These are phyloP conservation scores for Leptinotarsa texana DNA, from an alignment of 1,140 invertebrate species.

Conservation along the genomic window DNA sequence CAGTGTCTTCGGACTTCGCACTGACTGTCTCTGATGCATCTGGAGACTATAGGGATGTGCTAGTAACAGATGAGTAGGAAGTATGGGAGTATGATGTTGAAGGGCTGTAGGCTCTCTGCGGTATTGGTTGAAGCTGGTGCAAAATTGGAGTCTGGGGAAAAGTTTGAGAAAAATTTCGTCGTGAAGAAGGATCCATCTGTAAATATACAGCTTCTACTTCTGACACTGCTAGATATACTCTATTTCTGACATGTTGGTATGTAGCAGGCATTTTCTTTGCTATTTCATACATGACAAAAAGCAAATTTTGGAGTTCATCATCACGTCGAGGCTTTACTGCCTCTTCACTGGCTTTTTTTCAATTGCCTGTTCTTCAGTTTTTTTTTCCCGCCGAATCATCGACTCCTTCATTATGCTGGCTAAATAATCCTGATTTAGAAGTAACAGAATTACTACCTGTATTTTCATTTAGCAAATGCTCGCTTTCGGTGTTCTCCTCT, in stretches of 20 bases:
- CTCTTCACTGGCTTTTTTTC: background rate
- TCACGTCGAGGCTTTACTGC: background rate
- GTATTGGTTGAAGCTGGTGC: constrained; percentile 13
- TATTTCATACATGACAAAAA: constrained; percentile 8
- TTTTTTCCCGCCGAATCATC: background rate
- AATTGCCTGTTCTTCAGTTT: background rate
- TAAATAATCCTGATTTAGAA: background rate
- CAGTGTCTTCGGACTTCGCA: background rate
- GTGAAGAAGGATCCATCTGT: constrained; percentile 8
- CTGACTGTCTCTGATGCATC: background rate
- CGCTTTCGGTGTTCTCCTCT: background rate
- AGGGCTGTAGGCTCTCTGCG: constrained; percentile 14
- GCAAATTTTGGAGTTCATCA: background rate
- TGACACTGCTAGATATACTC: constrained; percentile 6
- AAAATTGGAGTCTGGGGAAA: constrained; percentile 9
- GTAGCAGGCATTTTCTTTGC: background rate
- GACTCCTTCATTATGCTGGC: background rate
- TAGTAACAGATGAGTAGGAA: constrained; percentile 17
- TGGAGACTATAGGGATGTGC: background rate
- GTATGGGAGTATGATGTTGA: constrained; percentile 9
- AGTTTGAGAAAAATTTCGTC: constrained; percentile 16
- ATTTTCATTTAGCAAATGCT: background rate
- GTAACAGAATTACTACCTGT: background rate
- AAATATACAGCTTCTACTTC: constrained; percentile 17
- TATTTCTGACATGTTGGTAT: constrained; percentile 11